phyloP scores from a whole-genome alignment of 2,797 vertebrate genomes.

The Poecile montanus region DNA sequence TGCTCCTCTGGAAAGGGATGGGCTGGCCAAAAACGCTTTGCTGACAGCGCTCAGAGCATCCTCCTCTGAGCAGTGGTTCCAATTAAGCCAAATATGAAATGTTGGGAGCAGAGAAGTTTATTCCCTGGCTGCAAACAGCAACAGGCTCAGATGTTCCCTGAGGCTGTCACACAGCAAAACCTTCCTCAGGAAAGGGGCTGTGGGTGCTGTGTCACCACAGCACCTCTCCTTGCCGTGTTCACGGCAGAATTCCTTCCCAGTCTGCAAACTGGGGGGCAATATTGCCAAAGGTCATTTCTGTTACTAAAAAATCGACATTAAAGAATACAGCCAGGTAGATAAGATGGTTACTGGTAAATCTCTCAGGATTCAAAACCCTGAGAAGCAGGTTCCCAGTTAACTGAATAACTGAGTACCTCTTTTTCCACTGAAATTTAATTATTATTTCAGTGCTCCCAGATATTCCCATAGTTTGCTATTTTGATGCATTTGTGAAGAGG shows the following conservation, averaged over 20 bases:
- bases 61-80: not conserved
- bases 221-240: rapidly evolving
- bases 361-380: not conserved
- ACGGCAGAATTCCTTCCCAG: not conserved
- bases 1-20: not conserved
- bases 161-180: not conserved
- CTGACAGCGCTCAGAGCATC: not conserved
- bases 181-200: not conserved
- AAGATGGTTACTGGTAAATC: not conserved
- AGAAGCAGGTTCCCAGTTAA: not conserved
- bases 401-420: not conserved
- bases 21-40: not conserved
- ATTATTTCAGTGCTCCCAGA: not conserved
- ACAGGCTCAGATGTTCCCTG: not conserved
- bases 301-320: not conserved
- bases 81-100: not conserved
- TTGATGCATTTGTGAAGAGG: not conserved
- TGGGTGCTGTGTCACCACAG: not conserved
- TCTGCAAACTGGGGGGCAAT: not conserved
- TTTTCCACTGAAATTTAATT: not conserved
- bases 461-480: not conserved
- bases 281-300: not conserved
- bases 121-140: not conserved
- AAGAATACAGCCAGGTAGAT: not conserved
- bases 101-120: rapidly evolving